Evolutionary conservation across 2,888 invertebrate genomes (phyloP).

Genomic region (Polyommatus iphigenia): DNA sequence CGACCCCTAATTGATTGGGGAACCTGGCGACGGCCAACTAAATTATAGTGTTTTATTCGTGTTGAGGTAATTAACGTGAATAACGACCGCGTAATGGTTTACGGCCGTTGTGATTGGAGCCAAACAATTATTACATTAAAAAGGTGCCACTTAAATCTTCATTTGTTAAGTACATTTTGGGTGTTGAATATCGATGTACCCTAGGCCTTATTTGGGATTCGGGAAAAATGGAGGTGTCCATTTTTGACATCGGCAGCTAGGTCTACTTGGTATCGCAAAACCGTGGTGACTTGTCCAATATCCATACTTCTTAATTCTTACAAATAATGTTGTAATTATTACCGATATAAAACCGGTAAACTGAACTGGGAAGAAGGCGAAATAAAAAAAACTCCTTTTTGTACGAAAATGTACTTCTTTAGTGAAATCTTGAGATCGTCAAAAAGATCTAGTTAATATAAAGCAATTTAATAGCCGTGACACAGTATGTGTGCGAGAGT

Average conservation of each 20-base stretch:
- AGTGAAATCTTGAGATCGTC: too few relatives aligned
- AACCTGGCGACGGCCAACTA: neutral
- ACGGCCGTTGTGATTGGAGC: neutral
- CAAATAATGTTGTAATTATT: too few relatives aligned
- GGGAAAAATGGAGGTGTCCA: too few relatives aligned
- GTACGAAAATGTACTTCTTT: too few relatives aligned
- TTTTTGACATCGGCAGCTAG: too few relatives aligned
- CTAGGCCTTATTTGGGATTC: too few relatives aligned
- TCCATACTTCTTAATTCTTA: too few relatives aligned
- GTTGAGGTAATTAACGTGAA: neutral
- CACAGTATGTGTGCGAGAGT: neutral
- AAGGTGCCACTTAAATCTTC: neutral
- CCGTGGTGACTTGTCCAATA: too few relatives aligned
- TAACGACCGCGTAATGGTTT: neutral
- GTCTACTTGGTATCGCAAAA: too few relatives aligned
- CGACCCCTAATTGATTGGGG: neutral
- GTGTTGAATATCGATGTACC: neutral
- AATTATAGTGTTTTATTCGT: neutral
- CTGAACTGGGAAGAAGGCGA: too few relatives aligned
- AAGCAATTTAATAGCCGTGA: neutral
- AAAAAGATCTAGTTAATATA: neutral
- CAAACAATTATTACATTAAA: neutral
- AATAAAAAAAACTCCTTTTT: too few relatives aligned
- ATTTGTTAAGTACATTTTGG: neutral
- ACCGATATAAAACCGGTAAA: too few relatives aligned